phyloP scores from a whole-genome alignment of 2,888 invertebrate species.

The Thymelicus acteon region DNA sequence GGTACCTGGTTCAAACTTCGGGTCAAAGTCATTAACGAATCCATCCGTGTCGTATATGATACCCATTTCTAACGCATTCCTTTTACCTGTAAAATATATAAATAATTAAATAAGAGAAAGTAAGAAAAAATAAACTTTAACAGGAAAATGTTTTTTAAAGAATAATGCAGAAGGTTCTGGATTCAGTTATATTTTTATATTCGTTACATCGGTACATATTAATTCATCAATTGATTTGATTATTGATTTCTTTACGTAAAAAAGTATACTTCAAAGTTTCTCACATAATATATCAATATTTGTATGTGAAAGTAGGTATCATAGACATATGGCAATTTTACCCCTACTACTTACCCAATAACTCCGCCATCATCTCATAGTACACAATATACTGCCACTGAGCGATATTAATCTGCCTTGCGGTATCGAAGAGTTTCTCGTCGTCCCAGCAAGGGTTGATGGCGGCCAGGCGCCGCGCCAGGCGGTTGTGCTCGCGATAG shows the following conservation, averaged over 20 bases:
- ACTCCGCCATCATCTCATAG: conserved; percentile 56
- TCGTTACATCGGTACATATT: too few relatives aligned
- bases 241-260: too few relatives aligned
- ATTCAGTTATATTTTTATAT: too few relatives aligned
- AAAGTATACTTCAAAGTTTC: too few relatives aligned
- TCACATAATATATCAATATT: too few relatives aligned
- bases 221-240: too few relatives aligned
- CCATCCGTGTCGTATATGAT: conserved; percentile 47
- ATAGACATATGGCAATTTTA: too few relatives aligned
- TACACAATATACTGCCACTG: conserved; percentile 51
- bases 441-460: conserved; percentile 62
- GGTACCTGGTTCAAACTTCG: conserved; percentile 80
- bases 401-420: conserved; percentile 62
- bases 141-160: too few relatives aligned
- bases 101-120: neutral
- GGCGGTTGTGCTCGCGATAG: conserved; percentile 58
- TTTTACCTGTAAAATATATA: neutral
- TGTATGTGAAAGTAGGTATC: too few relatives aligned
- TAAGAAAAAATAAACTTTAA: too few relatives aligned
- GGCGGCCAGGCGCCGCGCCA: conserved; percentile 50
- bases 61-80: conserved; percentile 8
- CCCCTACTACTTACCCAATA: conserved; percentile 49
- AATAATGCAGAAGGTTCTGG: too few relatives aligned
- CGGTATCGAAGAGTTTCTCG: conserved; percentile 53
- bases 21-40: conserved; percentile 86